Conservation (phyloP, 2,113 vertebrate species). For the Oreotrochilus melanogaster region DNA sequence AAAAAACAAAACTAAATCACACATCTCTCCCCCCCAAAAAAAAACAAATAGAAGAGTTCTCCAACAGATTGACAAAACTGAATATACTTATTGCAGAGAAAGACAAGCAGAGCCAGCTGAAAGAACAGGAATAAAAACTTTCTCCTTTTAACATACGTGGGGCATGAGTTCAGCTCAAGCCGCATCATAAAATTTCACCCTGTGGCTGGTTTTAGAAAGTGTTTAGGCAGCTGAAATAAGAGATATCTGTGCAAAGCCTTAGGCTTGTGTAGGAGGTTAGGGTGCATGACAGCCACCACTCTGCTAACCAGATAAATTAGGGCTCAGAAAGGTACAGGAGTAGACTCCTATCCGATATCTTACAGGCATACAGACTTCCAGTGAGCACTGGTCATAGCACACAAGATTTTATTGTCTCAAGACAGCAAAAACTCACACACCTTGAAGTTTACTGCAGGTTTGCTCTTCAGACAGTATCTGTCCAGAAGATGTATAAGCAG, state of each 20-base stretch:
- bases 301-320: neutral
- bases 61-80: neutral
- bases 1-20: neutral
- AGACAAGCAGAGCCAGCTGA: neutral
- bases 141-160: neutral
- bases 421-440: neutral
- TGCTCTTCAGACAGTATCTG: neutral
- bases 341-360: neutral
- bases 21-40: too few species aligned
- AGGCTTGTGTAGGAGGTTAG: neutral
- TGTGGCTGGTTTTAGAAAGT: neutral
- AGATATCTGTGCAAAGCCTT: neutral
- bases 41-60: neutral
- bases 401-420: neutral
- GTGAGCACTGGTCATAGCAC: accelerated
- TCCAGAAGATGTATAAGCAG: neutral
- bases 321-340: neutral
- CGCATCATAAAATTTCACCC: neutral
- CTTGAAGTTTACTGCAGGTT: neutral
- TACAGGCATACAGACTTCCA: neutral
- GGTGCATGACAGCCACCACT: neutral
- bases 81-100: neutral
- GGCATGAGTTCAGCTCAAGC: neutral
- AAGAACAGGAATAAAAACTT: neutral
- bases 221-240: neutral